Percentiles rank a stretch among this genome's conserved stretches.
These are phyloP conservation scores for Galeruca laticollis DNA, from an alignment of 2,888 invertebrate genomes.

Conservation along the genomic window DNA sequence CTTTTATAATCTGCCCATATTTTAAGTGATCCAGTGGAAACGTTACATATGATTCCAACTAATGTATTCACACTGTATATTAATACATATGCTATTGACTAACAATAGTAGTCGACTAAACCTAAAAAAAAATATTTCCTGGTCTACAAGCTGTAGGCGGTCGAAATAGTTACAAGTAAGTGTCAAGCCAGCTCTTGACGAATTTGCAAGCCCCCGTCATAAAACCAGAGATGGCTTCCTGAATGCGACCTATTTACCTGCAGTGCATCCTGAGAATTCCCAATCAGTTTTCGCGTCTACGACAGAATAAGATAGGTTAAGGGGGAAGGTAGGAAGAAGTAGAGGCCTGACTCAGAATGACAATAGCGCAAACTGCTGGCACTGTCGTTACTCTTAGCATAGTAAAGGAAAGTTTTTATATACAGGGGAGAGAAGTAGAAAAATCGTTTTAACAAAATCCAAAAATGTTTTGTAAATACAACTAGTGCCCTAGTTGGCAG, in stretches of 20 bases:
- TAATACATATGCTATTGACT: neutral
- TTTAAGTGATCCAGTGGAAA: too few species aligned
- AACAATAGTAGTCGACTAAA: neutral
- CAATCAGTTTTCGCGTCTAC: slow-evolving; percentile 47
- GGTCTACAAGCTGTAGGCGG: slow-evolving; percentile 28
- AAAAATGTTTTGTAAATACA: too few species aligned
- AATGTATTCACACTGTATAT: neutral
- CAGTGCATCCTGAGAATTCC: slow-evolving; percentile 53
- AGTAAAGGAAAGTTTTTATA: neutral
- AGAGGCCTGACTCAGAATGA: slow-evolving; percentile 25
- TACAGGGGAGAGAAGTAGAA: neutral
- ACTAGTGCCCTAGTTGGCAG: too few species aligned
- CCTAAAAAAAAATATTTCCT: slow-evolving; percentile 8
- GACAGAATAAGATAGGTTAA: slow-evolving; percentile 36
- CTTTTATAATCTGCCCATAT: too few species aligned
- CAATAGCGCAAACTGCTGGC: slow-evolving; percentile 18
- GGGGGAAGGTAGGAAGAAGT: slow-evolving; percentile 4
- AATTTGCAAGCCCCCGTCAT: slow-evolving; percentile 56
- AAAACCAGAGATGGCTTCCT: slow-evolving; percentile 55
- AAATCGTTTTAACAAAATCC: too few species aligned
- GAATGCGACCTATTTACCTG: slow-evolving; percentile 58
- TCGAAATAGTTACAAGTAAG: slow-evolving; percentile 55
- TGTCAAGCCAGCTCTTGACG: slow-evolving; percentile 52
- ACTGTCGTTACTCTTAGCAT: slow-evolving; percentile 14
- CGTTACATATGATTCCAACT: too few species aligned